Conservation (phyloP, 2,113 vertebrate species). For the Strix aluco region DNA sequence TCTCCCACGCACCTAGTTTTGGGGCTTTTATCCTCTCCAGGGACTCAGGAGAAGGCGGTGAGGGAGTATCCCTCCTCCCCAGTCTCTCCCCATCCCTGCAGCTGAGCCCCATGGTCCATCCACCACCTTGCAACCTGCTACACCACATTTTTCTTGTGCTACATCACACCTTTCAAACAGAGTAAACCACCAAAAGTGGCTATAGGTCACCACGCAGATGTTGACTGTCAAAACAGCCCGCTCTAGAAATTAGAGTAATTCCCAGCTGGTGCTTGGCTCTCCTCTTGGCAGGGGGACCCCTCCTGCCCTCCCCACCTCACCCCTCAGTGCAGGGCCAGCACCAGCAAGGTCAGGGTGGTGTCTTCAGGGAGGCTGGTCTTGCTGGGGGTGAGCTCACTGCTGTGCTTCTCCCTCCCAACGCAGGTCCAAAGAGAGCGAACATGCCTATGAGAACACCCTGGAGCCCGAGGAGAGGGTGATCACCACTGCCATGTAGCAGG, state of each 20-base stretch:
- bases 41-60: background rate
- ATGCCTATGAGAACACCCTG: slow-evolving; percentile 58
- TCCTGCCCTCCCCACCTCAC: background rate
- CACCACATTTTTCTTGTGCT: background rate
- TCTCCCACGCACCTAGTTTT: rapidly evolving
- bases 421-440: slow-evolving; percentile 70
- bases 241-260: background rate
- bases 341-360: background rate
- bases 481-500: slow-evolving; percentile 73
- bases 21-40: background rate
- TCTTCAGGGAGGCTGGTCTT: background rate
- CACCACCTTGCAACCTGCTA: background rate
- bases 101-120: background rate
- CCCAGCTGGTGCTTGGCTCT: rapidly evolving
- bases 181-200: background rate
- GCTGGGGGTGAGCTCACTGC: background rate
- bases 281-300: background rate
- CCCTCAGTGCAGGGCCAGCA: background rate
- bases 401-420: background rate
- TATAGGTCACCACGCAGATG: rapidly evolving
- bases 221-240: background rate
- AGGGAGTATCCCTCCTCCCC: background rate
- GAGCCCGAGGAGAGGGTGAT: slow-evolving; percentile 51
- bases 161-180: background rate
- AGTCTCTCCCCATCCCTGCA: background rate